Evolutionary conservation across 2,797 vertebrate genomes (phyloP).

Genomic region (Pachyuromys duprasi): DNA sequence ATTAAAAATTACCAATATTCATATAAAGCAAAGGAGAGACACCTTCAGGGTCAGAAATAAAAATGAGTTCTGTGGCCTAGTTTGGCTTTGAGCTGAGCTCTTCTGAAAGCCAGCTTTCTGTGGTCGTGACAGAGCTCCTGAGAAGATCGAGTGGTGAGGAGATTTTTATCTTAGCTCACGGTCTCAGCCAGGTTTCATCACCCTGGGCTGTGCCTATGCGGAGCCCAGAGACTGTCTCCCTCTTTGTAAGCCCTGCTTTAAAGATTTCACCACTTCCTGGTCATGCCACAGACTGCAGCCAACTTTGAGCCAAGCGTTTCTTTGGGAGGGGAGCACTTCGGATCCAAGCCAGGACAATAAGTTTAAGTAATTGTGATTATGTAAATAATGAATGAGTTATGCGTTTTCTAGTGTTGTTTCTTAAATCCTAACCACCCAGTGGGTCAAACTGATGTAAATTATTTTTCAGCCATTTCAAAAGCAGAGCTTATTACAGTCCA

Average conservation of each 20-base stretch:
- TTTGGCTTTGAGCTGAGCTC: constrained; percentile 37
- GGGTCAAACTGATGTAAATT: not conserved
- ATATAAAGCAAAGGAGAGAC: constrained; percentile 4
- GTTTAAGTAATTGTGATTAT: constrained; percentile 58
- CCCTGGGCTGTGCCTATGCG: not conserved
- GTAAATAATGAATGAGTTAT: not conserved
- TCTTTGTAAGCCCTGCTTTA: not conserved
- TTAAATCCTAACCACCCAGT: not conserved
- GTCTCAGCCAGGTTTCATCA: not conserved
- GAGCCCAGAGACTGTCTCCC: not conserved
- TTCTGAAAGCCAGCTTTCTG: not conserved
- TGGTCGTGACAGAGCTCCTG: not conserved
- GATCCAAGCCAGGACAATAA: not conserved
- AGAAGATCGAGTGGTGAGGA: not conserved
- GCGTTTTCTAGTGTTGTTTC: constrained; percentile 9
- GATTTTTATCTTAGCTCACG: not conserved
- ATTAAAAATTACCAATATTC: not conserved
- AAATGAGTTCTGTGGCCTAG: not conserved
- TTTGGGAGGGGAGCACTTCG: not conserved
- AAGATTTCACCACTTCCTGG: not conserved
- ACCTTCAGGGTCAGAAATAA: constrained; percentile 1
- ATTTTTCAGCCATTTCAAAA: not conserved
- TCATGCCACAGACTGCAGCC: not conserved
- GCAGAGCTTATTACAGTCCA: not conserved
- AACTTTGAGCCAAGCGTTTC: too few species aligned